Conservation (phyloP, 2,113 vertebrate genomes). For the Apaloderma vittatum region DNA sequence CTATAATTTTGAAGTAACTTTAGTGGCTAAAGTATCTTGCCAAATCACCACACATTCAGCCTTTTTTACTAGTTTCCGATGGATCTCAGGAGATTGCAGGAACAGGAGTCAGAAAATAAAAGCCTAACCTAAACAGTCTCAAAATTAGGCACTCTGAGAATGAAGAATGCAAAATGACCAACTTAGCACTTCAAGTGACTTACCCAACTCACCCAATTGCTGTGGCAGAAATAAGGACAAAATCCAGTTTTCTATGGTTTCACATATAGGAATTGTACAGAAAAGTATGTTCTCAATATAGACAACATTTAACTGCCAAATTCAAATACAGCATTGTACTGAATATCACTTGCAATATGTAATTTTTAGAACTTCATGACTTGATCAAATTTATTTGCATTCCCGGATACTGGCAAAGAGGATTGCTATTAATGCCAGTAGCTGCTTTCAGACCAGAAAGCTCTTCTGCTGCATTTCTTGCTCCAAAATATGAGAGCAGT, state of each 20-base stretch:
- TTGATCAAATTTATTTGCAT: not conserved
- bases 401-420: not conserved
- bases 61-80: not conserved
- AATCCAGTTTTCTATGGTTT: not conserved
- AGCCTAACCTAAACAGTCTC: not conserved
- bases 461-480: not conserved
- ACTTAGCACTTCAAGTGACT: not conserved
- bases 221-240: not conserved
- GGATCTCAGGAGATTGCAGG: not conserved
- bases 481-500: not conserved
- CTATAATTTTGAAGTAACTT: not conserved
- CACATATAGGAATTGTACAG: not conserved
- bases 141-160: not conserved
- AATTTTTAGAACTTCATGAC: conserved; percentile 31
- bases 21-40: not conserved
- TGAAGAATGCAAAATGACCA: not conserved
- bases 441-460: not conserved
- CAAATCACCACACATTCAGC: not conserved
- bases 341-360: not conserved
- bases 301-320: not conserved
- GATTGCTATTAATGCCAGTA: not conserved
- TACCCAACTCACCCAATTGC: not conserved
- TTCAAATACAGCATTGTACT: not conserved
- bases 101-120: not conserved
- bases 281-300: not conserved